Evolutionary conservation across 2,888 invertebrate species (phyloP).

Genomic region (Calliopum simillimum): DNA sequence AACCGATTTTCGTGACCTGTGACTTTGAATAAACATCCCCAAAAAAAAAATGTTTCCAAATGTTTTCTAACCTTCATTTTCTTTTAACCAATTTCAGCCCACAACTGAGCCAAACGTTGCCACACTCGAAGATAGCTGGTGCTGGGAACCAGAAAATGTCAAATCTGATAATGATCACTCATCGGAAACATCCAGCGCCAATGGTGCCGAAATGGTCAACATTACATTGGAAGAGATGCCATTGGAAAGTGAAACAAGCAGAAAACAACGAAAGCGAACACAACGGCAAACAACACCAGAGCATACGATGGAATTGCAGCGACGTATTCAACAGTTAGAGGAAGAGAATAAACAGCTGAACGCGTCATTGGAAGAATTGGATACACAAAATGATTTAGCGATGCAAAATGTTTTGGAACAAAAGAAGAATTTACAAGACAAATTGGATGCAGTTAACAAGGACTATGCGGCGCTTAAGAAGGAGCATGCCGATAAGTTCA

Average conservation of each 20-base stretch:
- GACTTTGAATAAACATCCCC: too few relatives aligned
- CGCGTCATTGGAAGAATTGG: slow-evolving; percentile 76
- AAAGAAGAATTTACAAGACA: slow-evolving; percentile 71
- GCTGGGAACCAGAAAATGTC: slow-evolving; percentile 65
- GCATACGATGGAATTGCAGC: slow-evolving; percentile 58
- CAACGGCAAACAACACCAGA: slow-evolving; percentile 12
- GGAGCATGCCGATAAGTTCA: slow-evolving; percentile 53
- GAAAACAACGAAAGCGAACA: slow-evolving; percentile 66
- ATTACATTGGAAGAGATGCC: slow-evolving; percentile 54
- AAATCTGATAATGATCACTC: slow-evolving; percentile 54
- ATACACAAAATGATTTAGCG: slow-evolving; percentile 78
- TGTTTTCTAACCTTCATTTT: slow-evolving; percentile 4
- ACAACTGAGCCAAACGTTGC: slow-evolving; percentile 48
- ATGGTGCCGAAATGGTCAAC: slow-evolving; percentile 54
- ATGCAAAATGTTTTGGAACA: slow-evolving; percentile 72
- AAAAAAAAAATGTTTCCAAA: too few relatives aligned
- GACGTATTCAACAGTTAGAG: slow-evolving; percentile 67
- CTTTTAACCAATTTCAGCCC: slow-evolving; percentile 46
- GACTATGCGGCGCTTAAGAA: slow-evolving; percentile 59
- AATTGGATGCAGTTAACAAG: slow-evolving; percentile 69
- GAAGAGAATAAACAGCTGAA: slow-evolving; percentile 69
- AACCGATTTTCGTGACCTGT: too few relatives aligned
- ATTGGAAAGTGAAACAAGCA: slow-evolving; percentile 33
- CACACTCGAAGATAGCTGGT: slow-evolving; percentile 66
- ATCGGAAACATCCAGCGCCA: slow-evolving; percentile 52